Evolutionary conservation across 2,113 vertebrate genomes (phyloP).

Genomic region (Mustela nigripes): DNA sequence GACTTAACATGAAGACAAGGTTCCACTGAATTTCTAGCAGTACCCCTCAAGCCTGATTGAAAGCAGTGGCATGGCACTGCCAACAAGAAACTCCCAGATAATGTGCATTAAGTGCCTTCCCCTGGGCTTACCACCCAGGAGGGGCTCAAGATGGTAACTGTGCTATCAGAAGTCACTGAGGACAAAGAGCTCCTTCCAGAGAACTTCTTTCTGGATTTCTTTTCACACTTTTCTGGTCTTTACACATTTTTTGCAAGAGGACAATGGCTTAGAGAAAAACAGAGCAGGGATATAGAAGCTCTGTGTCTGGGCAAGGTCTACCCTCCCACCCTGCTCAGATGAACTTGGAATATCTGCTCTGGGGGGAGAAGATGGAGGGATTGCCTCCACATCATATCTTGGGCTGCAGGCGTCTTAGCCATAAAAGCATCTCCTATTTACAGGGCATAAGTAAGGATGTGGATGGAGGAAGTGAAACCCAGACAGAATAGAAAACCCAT

Average conservation of each 20-base stretch:
- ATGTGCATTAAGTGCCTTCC: background rate
- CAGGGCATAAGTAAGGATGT: background rate
- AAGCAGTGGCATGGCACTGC: background rate
- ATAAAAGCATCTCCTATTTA: background rate
- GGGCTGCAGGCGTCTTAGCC: background rate
- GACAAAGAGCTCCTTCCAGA: background rate
- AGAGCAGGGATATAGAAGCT: background rate
- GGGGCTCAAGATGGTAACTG: background rate
- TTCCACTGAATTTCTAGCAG: slow-evolving; percentile 18
- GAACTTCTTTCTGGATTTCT: background rate
- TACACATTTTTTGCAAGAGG: background rate
- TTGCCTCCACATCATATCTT: background rate
- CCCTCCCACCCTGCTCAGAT: background rate
- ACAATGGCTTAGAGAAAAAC: background rate
- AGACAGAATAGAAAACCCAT: background rate
- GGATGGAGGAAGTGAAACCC: background rate
- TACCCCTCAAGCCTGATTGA: background rate
- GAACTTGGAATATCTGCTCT: background rate
- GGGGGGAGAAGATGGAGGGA: background rate
- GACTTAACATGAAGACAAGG: background rate
- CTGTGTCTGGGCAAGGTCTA: background rate
- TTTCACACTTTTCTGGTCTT: background rate
- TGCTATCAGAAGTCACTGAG: background rate
- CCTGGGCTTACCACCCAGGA: background rate
- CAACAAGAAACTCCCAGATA: background rate